These are phyloP conservation scores for Episyrphus balteatus DNA, from an alignment of 1,140 invertebrate species.

Conservation along the genomic window DNA sequence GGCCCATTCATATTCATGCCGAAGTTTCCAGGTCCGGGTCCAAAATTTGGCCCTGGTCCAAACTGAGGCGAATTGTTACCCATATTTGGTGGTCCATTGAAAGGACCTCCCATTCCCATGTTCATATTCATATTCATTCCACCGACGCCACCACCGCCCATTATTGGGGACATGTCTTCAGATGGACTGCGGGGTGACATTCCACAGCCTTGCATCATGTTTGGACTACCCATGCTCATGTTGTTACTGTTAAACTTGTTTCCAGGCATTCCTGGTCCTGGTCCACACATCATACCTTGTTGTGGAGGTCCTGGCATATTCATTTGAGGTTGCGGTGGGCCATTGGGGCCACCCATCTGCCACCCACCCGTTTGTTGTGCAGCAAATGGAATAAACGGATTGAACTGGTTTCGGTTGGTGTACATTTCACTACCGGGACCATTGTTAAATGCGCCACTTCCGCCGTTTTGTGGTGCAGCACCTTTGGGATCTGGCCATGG, in stretches of 20 bases:
- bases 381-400: conserved; percentile 1
- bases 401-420: not conserved
- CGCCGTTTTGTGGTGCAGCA: conserved; percentile 39
- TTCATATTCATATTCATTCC: not conserved
- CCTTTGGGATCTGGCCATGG: conserved; percentile 75
- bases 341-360: conserved; percentile 17
- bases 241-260: not conserved
- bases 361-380: conserved; percentile 1
- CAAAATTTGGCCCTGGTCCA: not conserved
- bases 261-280: not conserved
- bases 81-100: not conserved
- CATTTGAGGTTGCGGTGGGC: conserved; percentile 7
- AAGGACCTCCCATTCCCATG: not conserved
- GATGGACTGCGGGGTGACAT: too few relatives aligned
- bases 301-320: conserved; percentile 27
- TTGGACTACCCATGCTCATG: not conserved
- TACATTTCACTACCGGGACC: conserved; percentile 1
- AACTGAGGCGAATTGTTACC: not conserved
- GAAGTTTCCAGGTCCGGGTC: not conserved
- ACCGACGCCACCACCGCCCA: not conserved
- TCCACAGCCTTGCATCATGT: too few relatives aligned
- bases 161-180: too few relatives aligned
- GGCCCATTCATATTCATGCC: not conserved
- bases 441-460: conserved; percentile 3
- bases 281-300: too few relatives aligned